Evolutionary conservation across 2,888 invertebrate genomes (phyloP), one percentile per base, ranked within the genome.

Genomic region (Drosophila borborema): DNA sequence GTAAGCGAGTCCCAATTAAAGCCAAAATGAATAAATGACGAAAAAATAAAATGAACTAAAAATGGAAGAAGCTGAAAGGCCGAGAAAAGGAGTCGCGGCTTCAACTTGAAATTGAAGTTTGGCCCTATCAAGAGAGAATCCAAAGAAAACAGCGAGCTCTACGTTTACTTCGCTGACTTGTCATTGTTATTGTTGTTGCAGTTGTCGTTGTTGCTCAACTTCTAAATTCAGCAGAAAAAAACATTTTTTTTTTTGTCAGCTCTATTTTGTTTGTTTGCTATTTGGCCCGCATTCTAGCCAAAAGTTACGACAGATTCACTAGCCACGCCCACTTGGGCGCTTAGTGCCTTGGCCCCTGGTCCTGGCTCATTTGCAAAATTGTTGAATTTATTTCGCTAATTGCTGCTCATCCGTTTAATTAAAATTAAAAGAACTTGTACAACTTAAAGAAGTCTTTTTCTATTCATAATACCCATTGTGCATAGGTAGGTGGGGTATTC

Each of bases 331-430:
- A 48, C 6, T 23, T 7, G 5, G 41, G n/a, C 40, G 3, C 28
- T 1, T 8, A 23, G 16, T 1, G 14, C 23, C 18, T 2, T 49
- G n/a, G 36, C 16, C 18, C 23, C 40, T 58, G 54, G 54, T 4
- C 14, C 55, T 40, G 74, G 69, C 87, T 85, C 87, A 84, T 89
- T 86, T 87, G 82, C 72, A 65, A 87, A 86, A 87, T 87, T 89
- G 88, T 87, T 82, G 77, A 82, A 86, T 89, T 89, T 86, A 86
- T 86, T 89, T 82, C 79, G 86, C 86, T 86, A 86, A 86, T 86
- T 86, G 86, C 89, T 85, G 87, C 82, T 82, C 88, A 87, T 89
- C 86, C 82, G 82, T 87, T 87, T 87, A 87, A 87, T 87, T 87
- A 89, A 89, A 85, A 89, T 78, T 74, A 89, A 86, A 87, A 89